Percentiles rank a stretch among this genome's conserved stretches.
Conservation (phyloP, 92 coral and sea anemone species). For the Virgularia gustaviana region DNA sequence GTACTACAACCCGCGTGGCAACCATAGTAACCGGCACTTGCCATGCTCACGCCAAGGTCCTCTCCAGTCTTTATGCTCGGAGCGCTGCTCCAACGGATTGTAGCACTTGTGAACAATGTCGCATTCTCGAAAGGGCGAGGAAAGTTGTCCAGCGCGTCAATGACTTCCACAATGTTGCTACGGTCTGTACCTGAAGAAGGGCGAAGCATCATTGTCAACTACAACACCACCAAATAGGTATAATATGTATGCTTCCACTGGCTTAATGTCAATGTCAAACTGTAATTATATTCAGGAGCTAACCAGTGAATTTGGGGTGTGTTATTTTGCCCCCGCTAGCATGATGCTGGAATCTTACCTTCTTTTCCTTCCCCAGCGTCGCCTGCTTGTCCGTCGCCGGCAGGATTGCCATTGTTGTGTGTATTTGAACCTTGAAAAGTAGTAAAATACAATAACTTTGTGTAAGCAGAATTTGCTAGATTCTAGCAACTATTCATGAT, state of each 20-base stretch:
- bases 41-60: slow-evolving; percentile 78
- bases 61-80: slow-evolving; percentile 48
- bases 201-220: background rate
- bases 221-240: too few species aligned
- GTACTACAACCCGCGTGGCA: slow-evolving; percentile 24
- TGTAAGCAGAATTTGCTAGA: background rate
- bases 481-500: too few species aligned
- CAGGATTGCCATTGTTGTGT: slow-evolving; percentile 95
- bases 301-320: too few species aligned
- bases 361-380: slow-evolving; percentile 93
- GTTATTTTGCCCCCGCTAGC: too few species aligned
- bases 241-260: too few species aligned
- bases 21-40: slow-evolving; percentile 69
- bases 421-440: slow-evolving; percentile 72
- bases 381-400: slow-evolving; percentile 98
- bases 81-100: slow-evolving; percentile 66
- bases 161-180: slow-evolving; percentile 77
- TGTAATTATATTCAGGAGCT: too few species aligned
- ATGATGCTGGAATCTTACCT: too few species aligned
- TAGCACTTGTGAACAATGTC: slow-evolving; percentile 60
- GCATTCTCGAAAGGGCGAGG: slow-evolving; percentile 88
- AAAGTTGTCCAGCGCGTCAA: slow-evolving; percentile 74
- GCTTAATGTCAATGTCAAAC: too few species aligned
- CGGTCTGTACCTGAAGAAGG: slow-evolving; percentile 77
- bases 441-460: background rate